Evolutionary conservation across 2,888 invertebrate genomes (phyloP).

Genomic region (Hydroisotoma schaefferi): DNA sequence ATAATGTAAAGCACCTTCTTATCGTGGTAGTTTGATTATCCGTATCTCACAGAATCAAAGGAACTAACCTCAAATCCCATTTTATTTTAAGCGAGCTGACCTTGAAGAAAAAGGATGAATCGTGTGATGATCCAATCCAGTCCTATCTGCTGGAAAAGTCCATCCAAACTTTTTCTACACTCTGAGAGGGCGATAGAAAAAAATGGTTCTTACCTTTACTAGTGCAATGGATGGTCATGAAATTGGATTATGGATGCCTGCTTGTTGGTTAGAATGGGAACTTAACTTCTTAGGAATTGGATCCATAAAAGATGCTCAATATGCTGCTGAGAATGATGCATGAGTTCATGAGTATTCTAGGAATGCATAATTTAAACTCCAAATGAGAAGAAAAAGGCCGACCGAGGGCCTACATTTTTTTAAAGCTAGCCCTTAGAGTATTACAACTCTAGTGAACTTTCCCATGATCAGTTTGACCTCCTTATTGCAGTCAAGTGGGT

Average conservation of each 20-base stretch:
- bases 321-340: background rate
- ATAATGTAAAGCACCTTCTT: conserved; percentile 1
- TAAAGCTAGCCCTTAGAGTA: background rate
- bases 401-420: background rate
- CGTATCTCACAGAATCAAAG: background rate
- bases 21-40: conserved; percentile 4
- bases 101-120: background rate
- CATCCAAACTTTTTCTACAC: background rate
- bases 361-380: conserved; percentile 17
- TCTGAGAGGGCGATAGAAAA: too few species aligned
- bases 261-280: too few species aligned
- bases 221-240: conserved; percentile 7
- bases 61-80: background rate
- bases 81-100: background rate
- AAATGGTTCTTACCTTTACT: background rate
- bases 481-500: too few species aligned
- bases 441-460: conserved; percentile 7
- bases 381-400: conserved; percentile 8
- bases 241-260: conserved; percentile 14
- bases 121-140: conserved; percentile 11
- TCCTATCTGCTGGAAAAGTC: background rate
- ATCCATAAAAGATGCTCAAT: too few species aligned
- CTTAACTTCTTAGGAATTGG: too few species aligned
- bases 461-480: conserved; percentile 13
- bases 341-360: conserved; percentile 6